phyloP scores from a whole-genome alignment of 2,888 invertebrate species.

The Crepidodera aurea region DNA sequence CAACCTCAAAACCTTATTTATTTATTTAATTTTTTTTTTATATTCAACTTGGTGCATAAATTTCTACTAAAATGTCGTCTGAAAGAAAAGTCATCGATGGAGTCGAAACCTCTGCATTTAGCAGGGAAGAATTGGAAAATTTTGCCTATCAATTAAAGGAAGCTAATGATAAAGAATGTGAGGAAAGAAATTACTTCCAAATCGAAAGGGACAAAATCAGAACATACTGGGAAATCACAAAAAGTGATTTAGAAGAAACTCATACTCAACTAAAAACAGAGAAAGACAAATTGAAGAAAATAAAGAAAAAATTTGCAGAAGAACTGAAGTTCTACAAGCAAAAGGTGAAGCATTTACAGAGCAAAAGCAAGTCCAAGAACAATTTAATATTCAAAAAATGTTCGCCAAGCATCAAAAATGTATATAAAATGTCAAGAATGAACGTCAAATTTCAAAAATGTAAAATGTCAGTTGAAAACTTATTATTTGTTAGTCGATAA shows the following conservation, averaged over 20 bases:
- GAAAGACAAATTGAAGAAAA: slow-evolving; percentile 89
- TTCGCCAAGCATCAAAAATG: no score
- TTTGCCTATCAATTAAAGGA: slow-evolving; percentile 86
- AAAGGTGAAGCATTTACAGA: slow-evolving; percentile 89
- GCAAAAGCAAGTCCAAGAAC: slow-evolving; percentile 84
- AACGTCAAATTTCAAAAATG: no score
- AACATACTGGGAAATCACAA: slow-evolving; percentile 95
- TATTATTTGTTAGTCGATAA: no score
- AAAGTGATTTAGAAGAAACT: slow-evolving; percentile 86
- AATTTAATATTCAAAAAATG: slow-evolving; percentile 79
- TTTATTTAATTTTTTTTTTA: no score
- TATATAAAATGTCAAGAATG: no score
- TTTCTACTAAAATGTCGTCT: slow-evolving; percentile 32
- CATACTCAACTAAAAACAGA: slow-evolving; percentile 78
- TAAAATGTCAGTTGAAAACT: no score
- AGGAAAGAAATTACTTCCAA: slow-evolving; percentile 95
- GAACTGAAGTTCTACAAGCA: slow-evolving; percentile 90
- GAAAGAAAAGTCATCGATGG: slow-evolving; percentile 76
- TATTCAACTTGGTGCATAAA: no score
- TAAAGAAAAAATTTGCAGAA: slow-evolving; percentile 85
- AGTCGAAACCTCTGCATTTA: slow-evolving; percentile 91
- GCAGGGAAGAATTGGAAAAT: slow-evolving; percentile 89
- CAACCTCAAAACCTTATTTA: no score
- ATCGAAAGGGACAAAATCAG: slow-evolving; percentile 92
- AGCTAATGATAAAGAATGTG: slow-evolving; percentile 92